Conservation (phyloP, 2,797 vertebrate genomes). For the Numenius phaeopus region DNA sequence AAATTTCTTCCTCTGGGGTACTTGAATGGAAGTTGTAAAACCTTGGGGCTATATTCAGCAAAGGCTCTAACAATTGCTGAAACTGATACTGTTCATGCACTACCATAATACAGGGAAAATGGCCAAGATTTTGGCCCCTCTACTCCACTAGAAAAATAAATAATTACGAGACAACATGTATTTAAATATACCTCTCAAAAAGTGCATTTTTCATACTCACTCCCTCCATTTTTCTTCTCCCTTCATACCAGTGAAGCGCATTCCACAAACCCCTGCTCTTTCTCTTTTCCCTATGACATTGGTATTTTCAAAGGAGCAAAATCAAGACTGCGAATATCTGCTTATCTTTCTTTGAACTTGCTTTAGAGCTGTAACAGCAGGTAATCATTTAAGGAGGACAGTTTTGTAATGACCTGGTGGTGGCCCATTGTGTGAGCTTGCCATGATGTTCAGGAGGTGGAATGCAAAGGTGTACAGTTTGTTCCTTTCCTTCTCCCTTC, state of each 20-base stretch:
- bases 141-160: not conserved
- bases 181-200: not conserved
- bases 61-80: not conserved
- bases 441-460: not conserved
- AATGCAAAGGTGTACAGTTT: not conserved
- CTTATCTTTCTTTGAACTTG: not conserved
- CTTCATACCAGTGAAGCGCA: not conserved
- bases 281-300: not conserved
- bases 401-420: not conserved
- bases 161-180: not conserved
- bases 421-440: not conserved
- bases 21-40: not conserved
- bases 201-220: not conserved
- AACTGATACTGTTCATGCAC: not conserved
- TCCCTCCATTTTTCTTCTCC: not conserved
- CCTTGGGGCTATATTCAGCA: not conserved
- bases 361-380: not conserved
- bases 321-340: not conserved
- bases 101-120: not conserved
- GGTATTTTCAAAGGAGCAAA: not conserved
- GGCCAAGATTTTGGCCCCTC: not conserved
- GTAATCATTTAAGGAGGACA: not conserved
- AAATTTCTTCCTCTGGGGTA: not conserved
- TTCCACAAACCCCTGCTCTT: not conserved
- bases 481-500: not conserved